These are phyloP conservation scores for Campylomormyrus tamandua DNA, from an alignment of 2,113 vertebrate genomes.

Conservation along the genomic window DNA sequence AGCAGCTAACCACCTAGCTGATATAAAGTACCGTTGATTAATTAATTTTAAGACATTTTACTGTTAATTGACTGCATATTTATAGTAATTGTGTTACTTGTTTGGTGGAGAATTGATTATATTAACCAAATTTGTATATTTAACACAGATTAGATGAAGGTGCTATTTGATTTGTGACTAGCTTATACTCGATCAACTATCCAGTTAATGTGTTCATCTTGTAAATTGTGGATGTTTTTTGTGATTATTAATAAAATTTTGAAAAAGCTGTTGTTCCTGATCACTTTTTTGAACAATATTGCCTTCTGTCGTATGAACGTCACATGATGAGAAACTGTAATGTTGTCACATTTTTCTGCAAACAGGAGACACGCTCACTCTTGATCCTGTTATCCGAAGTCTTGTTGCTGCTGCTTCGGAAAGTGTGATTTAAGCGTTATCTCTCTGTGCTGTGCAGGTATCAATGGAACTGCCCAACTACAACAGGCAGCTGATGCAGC, in stretches of 20 bases:
- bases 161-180: background rate
- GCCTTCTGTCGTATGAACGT: background rate
- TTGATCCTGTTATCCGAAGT: background rate
- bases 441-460: background rate
- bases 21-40: background rate
- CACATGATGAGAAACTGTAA: background rate
- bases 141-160: background rate
- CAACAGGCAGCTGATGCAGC: slow-evolving; percentile 75
- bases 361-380: background rate
- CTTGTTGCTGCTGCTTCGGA: background rate
- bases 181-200: too few relatives aligned
- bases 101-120: background rate
- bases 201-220: background rate
- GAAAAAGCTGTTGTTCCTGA: background rate
- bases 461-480: slow-evolving; percentile 76
- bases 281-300: background rate
- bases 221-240: background rate
- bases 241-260: slow-evolving; percentile 1
- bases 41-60: background rate
- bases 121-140: background rate
- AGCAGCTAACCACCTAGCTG: background rate
- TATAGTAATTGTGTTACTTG: background rate
- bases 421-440: background rate
- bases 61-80: background rate
- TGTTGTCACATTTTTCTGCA: background rate